Base-by-base conservation (phyloP, 2,113 vertebrate species). In the Argyrosomus japonicus region DNA sequence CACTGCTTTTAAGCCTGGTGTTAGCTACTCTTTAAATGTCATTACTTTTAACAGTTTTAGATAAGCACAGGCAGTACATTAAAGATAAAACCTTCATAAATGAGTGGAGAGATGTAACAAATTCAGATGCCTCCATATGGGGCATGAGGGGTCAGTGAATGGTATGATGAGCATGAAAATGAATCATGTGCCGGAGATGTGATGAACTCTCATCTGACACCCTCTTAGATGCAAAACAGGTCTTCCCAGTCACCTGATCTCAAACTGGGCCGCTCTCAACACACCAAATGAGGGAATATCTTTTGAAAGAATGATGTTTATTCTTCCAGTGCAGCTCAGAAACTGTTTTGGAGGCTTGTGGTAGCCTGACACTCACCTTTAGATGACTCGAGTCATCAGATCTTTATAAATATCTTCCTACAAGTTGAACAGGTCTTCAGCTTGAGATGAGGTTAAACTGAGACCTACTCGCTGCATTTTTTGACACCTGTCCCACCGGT, bases 401-500 rank as follows among this genome's bases (percentile, higher is more conserved):
- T 74, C 53, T 82, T 43, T 40, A 57, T 57, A 67, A 63, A 19
- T 23, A 53, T 36, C 51, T 61, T 40, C 48, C 36, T 45, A 48
- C 21, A 25, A 19, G 65, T 68, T 32, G 58, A 79, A 54, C 62
- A 63, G 13, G 63, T 61, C 63, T 68, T n/a, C 47, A 75, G 27
- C 48, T 47, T 47, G 18, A 68, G 77, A 65, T 19, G 56, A 77
- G 54, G 58, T 77, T 63, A 79, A 9, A 82, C 60, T 12, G n/a
- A 81, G 68, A 47, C 73, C 40, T 80, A 19, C 80, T 85, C 56
- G 60, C 45, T 43, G 63, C 80, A 43, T 84, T 71, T 79, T 75
- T 79, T 89, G 84, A 86, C 87, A 90, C 72, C 75, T 72, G 86
- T 88, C 88, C 80, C 86, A 51, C 51, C 14, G 48, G 72, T 77